Percentiles rank a stretch among this genome's conserved stretches.
Conservation (phyloP, 2,797 vertebrate genomes). For the Oryzias dopingdopingensis region DNA sequence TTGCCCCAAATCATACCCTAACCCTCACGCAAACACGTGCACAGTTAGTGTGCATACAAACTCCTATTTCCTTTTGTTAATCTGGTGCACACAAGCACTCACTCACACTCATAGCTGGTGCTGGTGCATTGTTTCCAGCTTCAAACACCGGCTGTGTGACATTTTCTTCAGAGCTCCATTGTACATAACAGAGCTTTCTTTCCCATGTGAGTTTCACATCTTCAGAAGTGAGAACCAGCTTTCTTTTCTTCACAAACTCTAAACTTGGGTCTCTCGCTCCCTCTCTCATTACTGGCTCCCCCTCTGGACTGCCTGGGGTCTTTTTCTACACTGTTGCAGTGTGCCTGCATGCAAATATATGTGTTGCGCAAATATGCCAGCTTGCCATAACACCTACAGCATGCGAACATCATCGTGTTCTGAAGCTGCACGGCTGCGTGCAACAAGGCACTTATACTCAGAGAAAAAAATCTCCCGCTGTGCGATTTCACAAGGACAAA, state of each 20-base stretch:
- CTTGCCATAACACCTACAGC: slow-evolving; percentile 2
- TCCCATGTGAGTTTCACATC: slow-evolving; percentile 44
- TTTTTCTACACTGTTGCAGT: slow-evolving; percentile 25
- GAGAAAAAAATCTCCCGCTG: slow-evolving; percentile 22
- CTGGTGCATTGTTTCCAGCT: slow-evolving; percentile 39
- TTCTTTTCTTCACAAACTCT: slow-evolving; percentile 50
- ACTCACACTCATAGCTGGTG: slow-evolving; percentile 42
- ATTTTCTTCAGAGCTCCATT: slow-evolving; percentile 57
- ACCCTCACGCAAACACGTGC: slow-evolving; percentile 4
- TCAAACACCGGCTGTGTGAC: slow-evolving; percentile 61
- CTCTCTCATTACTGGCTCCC: slow-evolving; percentile 62
- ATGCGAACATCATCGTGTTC: neutral
- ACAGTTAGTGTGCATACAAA: neutral
- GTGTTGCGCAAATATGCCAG: slow-evolving; percentile 15
- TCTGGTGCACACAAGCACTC: slow-evolving; percentile 20
- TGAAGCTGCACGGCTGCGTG: slow-evolving; percentile 3
- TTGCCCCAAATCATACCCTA: slow-evolving; percentile 21
- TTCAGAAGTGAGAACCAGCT: slow-evolving; percentile 58
- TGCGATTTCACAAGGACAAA: slow-evolving; percentile 26
- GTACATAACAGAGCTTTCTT: slow-evolving; percentile 47
- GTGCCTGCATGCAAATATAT: slow-evolving; percentile 12
- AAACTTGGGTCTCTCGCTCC: slow-evolving; percentile 52
- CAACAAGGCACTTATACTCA: slow-evolving; percentile 16
- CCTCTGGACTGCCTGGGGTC: slow-evolving; percentile 56
- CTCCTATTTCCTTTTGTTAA: slow-evolving; percentile 16